Base-by-base conservation (phyloP, 1,140 invertebrate genomes). In the Drosophila bocqueti region DNA sequence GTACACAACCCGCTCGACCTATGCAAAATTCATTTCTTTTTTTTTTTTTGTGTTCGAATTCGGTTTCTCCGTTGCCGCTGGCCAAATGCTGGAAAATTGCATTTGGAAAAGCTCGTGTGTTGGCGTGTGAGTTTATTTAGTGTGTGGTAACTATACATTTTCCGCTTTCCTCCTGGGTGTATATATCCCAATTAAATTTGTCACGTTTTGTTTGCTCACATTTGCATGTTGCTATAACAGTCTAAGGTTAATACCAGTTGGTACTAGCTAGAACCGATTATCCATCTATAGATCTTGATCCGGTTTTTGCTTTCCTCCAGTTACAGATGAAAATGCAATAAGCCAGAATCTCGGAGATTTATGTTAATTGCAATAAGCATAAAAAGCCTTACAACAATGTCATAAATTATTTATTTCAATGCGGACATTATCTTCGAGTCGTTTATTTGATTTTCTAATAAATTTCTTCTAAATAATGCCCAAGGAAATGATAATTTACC, bases 131-230 rank as follows among this genome's bases (percentile, higher is more conserved):
- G 42, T 67, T 36, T 46, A 42, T 42, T 31, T 63, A n/a, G 36
- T 31, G 21, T 65, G 18, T 15, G 13, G 43, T 63, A 52, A 52
- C 49, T 52, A 47, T 66, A 38, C 24, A 49, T 67, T 66, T 47
- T 59, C 34, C 34, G 21, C 34, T 34, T 34, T 59, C 49, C 31
- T 40, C 26, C 15, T 47, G 64, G 47, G 18, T 52, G 18, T 52
- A 52, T 43, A 52, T 52, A 58, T 64, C 40, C 72, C 61, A 76
- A 76, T 76, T 76, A 76, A 76, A 76, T 76, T 76, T 76, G 72
- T 76, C 73, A 76, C 72, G 73, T 76, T 76, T 76, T 58, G 72
- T 76, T 66, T 69, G 62, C 63, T 46, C 13, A 36, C 21, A 69
- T 69, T 67, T 71, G 64, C 67, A 52, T 54, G 34, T 24, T 26